Percentiles rank a stretch among this genome's conserved stretches.
phyloP scores from a whole-genome alignment of 2,113 vertebrate genomes.

The Heterochromis multidens region DNA sequence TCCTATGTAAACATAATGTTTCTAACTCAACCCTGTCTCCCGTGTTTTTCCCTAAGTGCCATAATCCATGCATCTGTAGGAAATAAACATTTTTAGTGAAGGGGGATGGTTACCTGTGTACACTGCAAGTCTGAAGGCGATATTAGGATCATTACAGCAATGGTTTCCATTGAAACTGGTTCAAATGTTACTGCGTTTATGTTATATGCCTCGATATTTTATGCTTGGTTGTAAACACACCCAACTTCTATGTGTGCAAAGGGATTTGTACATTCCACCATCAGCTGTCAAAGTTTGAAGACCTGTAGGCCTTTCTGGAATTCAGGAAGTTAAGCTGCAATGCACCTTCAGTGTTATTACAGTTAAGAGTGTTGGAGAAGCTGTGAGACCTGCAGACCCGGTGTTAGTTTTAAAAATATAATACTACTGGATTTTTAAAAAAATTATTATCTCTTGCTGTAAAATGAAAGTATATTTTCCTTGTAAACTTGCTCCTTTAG shows the following conservation, averaged over 20 bases:
- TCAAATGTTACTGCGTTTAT: background rate
- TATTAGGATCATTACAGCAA: background rate
- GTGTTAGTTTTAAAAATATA: conserved; percentile 31
- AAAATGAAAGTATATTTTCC: conserved; percentile 45
- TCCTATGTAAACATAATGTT: background rate
- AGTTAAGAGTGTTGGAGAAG: background rate
- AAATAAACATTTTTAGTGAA: background rate
- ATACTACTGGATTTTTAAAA: background rate
- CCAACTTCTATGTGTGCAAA: background rate
- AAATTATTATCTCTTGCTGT: conserved; percentile 4
- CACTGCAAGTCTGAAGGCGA: background rate
- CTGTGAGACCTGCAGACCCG: background rate
- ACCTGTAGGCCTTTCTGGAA: conserved; percentile 35
- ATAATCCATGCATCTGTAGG: background rate
- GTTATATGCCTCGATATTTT: background rate
- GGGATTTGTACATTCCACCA: background rate
- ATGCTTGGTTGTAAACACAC: background rate
- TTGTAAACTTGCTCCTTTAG: conserved; percentile 17
- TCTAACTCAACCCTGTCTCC: background rate
- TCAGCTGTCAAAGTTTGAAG: conserved; percentile 23
- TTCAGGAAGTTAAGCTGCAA: background rate
- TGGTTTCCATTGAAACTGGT: background rate
- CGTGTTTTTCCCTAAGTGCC: background rate
- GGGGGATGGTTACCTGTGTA: background rate
- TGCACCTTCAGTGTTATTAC: background rate